Conservation (phyloP, 2,888 invertebrate genomes). For the Spodoptera picta region DNA sequence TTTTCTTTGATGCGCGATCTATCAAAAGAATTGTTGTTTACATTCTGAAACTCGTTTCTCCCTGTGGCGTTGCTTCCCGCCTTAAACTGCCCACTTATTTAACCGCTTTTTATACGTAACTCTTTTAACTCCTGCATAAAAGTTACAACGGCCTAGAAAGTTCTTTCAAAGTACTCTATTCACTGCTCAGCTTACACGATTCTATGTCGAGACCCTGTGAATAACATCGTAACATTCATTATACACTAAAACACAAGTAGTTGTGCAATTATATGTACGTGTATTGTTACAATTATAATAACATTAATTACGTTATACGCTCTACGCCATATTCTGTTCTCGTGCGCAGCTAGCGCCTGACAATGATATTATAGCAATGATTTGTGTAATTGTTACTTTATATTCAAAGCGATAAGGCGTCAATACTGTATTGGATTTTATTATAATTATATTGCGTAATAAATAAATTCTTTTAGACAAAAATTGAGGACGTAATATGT, state of each 20-base stretch:
- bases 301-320: slow-evolving; percentile 13
- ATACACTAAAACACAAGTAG: background rate
- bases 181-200: slow-evolving; percentile 1
- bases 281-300: slow-evolving; percentile 1
- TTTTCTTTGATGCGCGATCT: slow-evolving; percentile 46
- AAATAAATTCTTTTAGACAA: slow-evolving; percentile 1
- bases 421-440: background rate
- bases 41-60: slow-evolving; percentile 34
- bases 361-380: slow-evolving; percentile 36
- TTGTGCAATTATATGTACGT: background rate
- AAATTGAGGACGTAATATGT: slow-evolving; percentile 12
- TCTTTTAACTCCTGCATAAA: slow-evolving; percentile 35
- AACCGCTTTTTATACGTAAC: slow-evolving; percentile 32
- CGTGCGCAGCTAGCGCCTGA: slow-evolving; percentile 31
- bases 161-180: background rate
- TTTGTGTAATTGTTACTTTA: slow-evolving; percentile 19
- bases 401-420: slow-evolving; percentile 17
- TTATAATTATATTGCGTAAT: too few species aligned
- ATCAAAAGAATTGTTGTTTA: slow-evolving; percentile 58
- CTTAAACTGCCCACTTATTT: slow-evolving; percentile 44
- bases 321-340: background rate
- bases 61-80: slow-evolving; percentile 39
- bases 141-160: slow-evolving; percentile 16
- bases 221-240: background rate
- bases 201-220: slow-evolving; percentile 12